Conservation (phyloP, 2,797 vertebrate species). For the Enteromius mattozi region DNA sequence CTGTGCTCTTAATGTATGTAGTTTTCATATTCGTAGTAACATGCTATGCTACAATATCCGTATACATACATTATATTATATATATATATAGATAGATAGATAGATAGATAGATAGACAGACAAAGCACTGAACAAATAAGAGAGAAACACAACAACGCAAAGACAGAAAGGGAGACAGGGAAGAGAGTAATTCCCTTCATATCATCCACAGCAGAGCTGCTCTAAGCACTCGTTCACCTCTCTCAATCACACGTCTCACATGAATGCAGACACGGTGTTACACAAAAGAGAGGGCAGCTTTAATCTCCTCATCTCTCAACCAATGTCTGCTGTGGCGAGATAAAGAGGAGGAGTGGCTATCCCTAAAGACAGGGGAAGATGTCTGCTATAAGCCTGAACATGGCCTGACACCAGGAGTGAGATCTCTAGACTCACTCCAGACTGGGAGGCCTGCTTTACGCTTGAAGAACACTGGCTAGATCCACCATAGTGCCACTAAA, state of each 20-base stretch:
- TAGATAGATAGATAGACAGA: not conserved
- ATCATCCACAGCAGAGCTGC: slow-evolving; percentile 51
- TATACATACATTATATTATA: not conserved
- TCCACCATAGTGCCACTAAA: not conserved
- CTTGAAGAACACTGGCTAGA: not conserved
- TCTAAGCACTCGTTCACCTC: slow-evolving; percentile 49
- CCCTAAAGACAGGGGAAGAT: slow-evolving; percentile 48
- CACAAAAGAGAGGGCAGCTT: slow-evolving; percentile 43
- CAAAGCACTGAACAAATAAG: slow-evolving; percentile 17
- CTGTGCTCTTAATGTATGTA: slow-evolving; percentile 31
- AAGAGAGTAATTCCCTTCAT: slow-evolving; percentile 55
- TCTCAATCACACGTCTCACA: slow-evolving; percentile 56
- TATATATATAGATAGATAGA: not conserved
- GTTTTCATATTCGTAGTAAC: not conserved
- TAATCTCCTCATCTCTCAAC: slow-evolving; percentile 58
- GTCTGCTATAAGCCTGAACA: slow-evolving; percentile 36
- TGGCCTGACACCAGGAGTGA: slow-evolving; percentile 24
- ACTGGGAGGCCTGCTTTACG: slow-evolving; percentile 2
- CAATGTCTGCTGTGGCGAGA: slow-evolving; percentile 52
- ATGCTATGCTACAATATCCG: not conserved
- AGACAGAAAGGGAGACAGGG: slow-evolving; percentile 53
- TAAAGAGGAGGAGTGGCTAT: slow-evolving; percentile 51
- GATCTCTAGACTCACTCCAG: not conserved
- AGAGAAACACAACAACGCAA: slow-evolving; percentile 51
- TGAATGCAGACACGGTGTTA: slow-evolving; percentile 47